Conservation (phyloP, 2,797 vertebrate species). For the Heliangelus exortis region DNA sequence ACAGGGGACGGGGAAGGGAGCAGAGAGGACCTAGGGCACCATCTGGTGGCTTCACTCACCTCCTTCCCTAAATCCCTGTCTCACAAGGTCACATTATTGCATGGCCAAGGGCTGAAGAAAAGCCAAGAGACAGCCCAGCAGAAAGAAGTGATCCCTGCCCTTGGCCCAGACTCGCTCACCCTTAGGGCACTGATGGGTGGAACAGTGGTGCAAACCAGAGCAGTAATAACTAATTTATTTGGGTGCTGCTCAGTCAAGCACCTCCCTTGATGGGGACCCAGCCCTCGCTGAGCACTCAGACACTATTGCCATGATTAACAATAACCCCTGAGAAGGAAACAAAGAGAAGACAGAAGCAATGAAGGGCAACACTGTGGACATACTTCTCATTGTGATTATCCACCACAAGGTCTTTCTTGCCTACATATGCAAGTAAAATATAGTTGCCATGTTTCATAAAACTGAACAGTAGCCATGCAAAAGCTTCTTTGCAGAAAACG, state of each 20-base stretch:
- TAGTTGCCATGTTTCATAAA: fast-evolving
- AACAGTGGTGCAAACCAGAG: neutral
- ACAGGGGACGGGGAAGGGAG: conserved; percentile 10
- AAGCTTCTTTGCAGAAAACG: neutral
- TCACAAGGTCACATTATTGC: neutral
- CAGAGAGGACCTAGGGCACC: conserved; percentile 68
- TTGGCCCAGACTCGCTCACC: neutral
- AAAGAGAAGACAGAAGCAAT: neutral
- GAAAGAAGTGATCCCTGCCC: neutral
- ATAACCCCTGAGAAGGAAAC: neutral
- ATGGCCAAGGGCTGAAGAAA: neutral
- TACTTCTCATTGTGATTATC: neutral
- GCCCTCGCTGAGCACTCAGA: neutral
- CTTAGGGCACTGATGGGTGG: neutral
- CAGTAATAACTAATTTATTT: neutral
- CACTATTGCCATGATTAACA: neutral
- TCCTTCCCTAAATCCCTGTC: conserved; percentile 42
- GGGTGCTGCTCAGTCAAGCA: neutral
- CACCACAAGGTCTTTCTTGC: neutral
- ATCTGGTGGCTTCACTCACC: conserved; percentile 67
- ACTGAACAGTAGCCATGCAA: neutral
- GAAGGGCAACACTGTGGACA: neutral
- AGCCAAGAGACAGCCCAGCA: neutral
- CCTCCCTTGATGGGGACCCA: neutral
- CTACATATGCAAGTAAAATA: neutral